Evolutionary conservation across 1,140 invertebrate genomes (phyloP), one percentile per base, ranked within the genome.

Genomic region (Parasteatoda tepidariorum): DNA sequence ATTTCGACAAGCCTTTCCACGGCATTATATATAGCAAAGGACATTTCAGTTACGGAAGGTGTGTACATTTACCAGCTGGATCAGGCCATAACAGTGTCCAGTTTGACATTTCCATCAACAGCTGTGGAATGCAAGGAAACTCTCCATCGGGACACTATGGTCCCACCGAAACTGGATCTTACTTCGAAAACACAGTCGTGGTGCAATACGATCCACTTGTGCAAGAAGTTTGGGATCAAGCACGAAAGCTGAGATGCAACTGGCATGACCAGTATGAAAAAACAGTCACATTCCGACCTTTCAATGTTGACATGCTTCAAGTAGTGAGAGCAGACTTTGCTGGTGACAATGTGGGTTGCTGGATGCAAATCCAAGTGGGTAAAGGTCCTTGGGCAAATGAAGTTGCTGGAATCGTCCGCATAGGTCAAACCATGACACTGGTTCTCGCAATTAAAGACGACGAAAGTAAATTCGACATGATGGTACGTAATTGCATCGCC

Each of bases 261-360:
- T 98, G 96, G 96, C 95, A 98, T 86, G 96, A 97, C 88, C 93
- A 97, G 83, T 97, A 97, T 87, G 96, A 97, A 89, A 97, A 97
- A 87, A 95, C 95, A 1, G 96, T 98, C 0, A 97, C 96, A 0
- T 97, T 97, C 90, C 90, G 95, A 62, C 96, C 96, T 0, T 97
- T 97, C 92, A 95, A 95, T 1, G 96, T 98, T 0, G 96, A 98
- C 88, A 97, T 97, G 95, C 87, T 97, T 73, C 95, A 98, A 88
- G 95, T 97, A 0, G 95, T 97, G 1, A 90, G 95, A 28, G 95
- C 96, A 0, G 95, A 97, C 86, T 98, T 98, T 87, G 95, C 95
- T 57, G 96, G 96, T 0, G 96, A 97, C 87, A 97, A 97, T 88
- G 95, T 97, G 0, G 95, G 95, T 9, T 97, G 96, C 31, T 86